Base-by-base conservation (phyloP, 1,140 invertebrate species). In the Hylaeus anthracinus region DNA sequence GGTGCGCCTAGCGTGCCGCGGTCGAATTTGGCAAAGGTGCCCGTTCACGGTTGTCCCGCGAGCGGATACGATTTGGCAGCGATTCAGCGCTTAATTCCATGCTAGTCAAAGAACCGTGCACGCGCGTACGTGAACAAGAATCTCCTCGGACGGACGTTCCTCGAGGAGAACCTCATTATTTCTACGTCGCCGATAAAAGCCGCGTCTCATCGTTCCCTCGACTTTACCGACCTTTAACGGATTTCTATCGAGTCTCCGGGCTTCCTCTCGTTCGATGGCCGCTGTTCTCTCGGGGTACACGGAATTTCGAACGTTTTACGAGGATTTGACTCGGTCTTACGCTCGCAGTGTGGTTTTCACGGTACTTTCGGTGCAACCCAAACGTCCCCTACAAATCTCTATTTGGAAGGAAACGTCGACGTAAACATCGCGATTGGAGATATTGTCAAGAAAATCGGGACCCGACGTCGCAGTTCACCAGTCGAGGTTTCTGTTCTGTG, bases 21-120 rank as follows among this genome's bases (percentile, higher is more conserved):
- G 80, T 82, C 58, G 72, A 71, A 85, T 78, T 74, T 82, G 83
- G 77, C 83, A 83, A 72, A 15, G 39, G 66, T 72, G 39, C 53
- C 26, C 76, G 73, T 39, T 75, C 55, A 12, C 60, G 45, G 67
- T 64, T 73, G 72, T 83, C 76, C 79, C 75, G 56, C 45, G 56
- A 61, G 12, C 61, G 63, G 77, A 72, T 60, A 72, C 58, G 64
- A 67, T 80, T 85, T 85, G 81, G 84, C 84, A 80, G 3, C 51
- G 60, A 72, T 83, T 83, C 81, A 80, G 53, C 41, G 64, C 63
- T 53, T 15, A 69, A 45, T 69, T 63, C 8, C n/a, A 5, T 12
- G 14, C 2, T 37, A 14, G 58, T 26, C 51, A 14, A 77, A 61
- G 14, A 15, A 14, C 39, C 63, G 2, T 5, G 5, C 39, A n/a